A percentile compares a stretch with the other conserved stretches of the same genome.
phyloP scores from a whole-genome alignment of 2,797 vertebrate species.

The Paedocypris micromegethes region DNA sequence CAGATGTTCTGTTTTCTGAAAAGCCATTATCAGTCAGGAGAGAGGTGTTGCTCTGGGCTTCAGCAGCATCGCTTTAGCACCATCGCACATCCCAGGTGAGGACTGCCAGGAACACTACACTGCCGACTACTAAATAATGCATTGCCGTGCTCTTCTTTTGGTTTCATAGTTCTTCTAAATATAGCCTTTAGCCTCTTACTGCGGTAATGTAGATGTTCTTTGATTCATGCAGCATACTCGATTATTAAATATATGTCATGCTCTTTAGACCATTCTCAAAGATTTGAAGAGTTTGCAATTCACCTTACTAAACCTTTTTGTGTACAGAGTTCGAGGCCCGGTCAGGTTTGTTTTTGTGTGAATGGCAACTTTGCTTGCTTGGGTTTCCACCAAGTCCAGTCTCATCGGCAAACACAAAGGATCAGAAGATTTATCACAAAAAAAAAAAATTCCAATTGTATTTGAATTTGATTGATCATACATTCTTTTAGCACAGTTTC shows the following conservation, averaged over 20 bases:
- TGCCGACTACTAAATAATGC: slow-evolving; percentile 26
- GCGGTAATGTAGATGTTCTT: not conserved
- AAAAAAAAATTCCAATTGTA: too few relatives aligned
- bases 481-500: too few relatives aligned
- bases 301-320: too few relatives aligned
- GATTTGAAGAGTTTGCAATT: too few relatives aligned
- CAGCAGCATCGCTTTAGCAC: slow-evolving; percentile 39
- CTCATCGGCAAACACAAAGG: too few relatives aligned
- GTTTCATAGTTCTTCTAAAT: slow-evolving; percentile 17
- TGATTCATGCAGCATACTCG: not conserved
- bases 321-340: too few relatives aligned
- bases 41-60: slow-evolving; percentile 41
- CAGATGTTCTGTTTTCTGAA: slow-evolving; percentile 49
- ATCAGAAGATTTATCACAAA: too few relatives aligned
- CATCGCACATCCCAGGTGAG: slow-evolving; percentile 26
- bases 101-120: slow-evolving; percentile 3
- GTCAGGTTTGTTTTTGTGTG: too few relatives aligned
- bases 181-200: slow-evolving; percentile 1
- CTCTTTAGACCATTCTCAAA: not conserved
- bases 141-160: slow-evolving; percentile 12
- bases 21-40: slow-evolving; percentile 50
- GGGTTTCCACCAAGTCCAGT: too few relatives aligned
- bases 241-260: not conserved
- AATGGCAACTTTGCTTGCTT: too few relatives aligned
- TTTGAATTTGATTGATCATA: too few relatives aligned